phyloP scores from a whole-genome alignment of 2,113 vertebrate species.

The Sturnira hondurensis region DNA sequence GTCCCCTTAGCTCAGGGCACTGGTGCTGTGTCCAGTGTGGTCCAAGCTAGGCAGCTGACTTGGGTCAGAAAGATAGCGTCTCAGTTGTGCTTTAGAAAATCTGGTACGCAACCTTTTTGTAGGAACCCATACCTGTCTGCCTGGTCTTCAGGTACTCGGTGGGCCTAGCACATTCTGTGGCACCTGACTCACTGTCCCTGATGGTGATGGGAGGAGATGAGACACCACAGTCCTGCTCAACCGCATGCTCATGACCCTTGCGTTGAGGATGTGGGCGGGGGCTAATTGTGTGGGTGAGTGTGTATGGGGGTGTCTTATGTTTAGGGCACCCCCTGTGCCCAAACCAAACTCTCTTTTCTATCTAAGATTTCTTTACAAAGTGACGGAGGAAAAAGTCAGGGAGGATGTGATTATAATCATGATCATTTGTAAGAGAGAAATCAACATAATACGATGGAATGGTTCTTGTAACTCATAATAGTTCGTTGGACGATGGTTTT shows the following conservation, averaged over 20 bases:
- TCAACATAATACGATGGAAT: background rate
- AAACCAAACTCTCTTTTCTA: background rate
- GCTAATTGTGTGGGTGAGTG: background rate
- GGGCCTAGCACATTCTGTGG: background rate
- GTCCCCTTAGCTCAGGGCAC: background rate
- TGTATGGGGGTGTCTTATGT: background rate
- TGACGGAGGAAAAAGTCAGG: background rate
- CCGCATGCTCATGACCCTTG: accelerated
- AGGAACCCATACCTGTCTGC: background rate
- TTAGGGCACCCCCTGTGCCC: background rate
- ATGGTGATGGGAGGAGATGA: background rate
- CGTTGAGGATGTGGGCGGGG: accelerated
- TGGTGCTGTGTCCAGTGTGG: background rate
- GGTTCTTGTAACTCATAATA: background rate
- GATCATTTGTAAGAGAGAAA: background rate
- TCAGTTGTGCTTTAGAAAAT: background rate
- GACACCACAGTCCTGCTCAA: background rate
- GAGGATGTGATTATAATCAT: background rate
- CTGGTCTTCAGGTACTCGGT: background rate
- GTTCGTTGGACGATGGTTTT: background rate
- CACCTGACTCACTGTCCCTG: background rate
- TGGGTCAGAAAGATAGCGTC: background rate
- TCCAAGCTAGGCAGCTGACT: background rate
- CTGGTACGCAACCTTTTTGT: background rate
- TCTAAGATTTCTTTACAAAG: background rate